phyloP scores from a whole-genome alignment of 2,888 invertebrate species.

The Bugula neritina region DNA sequence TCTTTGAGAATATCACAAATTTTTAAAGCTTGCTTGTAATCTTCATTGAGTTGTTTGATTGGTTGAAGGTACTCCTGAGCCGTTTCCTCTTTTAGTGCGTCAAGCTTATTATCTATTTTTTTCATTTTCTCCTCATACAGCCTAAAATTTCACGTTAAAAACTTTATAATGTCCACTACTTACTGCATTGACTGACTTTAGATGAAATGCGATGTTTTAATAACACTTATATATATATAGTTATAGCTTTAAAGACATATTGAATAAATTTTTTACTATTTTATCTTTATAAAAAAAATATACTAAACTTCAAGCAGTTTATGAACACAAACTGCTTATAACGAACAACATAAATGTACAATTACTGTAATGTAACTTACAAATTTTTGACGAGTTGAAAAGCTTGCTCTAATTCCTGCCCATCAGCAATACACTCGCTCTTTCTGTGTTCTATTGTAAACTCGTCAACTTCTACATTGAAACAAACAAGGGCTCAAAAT shows the following conservation, averaged over 20 bases:
- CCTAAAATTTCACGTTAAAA: constrained; percentile 52
- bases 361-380: no score
- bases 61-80: constrained; percentile 85
- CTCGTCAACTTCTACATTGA: constrained; percentile 12
- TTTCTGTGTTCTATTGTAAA: not conserved
- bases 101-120: constrained; percentile 76
- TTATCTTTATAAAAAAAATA: no score
- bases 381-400: constrained; percentile 22
- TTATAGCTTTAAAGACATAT: no score
- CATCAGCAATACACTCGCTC: not conserved
- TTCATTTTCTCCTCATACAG: constrained; percentile 74
- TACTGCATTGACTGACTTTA: no score
- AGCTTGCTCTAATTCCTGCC: constrained; percentile 16
- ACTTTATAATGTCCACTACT: no score
- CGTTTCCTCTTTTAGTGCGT: constrained; percentile 76
- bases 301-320: no score
- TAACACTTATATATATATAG: no score
- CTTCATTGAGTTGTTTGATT: constrained; percentile 76
- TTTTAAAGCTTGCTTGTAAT: constrained; percentile 44
- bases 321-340: no score
- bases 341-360: no score
- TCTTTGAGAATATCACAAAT: not conserved
- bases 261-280: no score
- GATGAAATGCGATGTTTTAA: no score
- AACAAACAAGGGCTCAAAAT: not conserved